Evolutionary conservation across 1,140 invertebrate genomes (phyloP).

Genomic region (Pachypeltis micranthus): DNA sequence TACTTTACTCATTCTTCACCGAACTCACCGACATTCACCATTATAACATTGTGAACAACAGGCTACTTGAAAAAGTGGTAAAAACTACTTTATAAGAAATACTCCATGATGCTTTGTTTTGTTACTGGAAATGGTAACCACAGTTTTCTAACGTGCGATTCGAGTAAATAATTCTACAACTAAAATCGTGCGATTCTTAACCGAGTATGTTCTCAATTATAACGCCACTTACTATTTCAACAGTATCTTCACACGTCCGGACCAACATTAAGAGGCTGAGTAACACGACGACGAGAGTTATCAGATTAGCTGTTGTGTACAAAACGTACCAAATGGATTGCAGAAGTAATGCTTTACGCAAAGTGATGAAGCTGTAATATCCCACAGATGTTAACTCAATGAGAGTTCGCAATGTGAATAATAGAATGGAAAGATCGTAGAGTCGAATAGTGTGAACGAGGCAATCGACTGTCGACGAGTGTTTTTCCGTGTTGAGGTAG

Average conservation of each 20-base stretch:
- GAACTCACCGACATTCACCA: no score
- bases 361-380: background rate
- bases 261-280: background rate
- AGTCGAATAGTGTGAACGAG: background rate
- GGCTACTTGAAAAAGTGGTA: no score
- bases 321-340: background rate
- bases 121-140: no score
- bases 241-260: background rate
- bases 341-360: background rate
- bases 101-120: no score
- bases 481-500: background rate
- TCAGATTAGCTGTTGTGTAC: background rate
- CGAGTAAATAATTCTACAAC: no score
- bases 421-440: background rate
- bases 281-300: background rate
- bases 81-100: no score
- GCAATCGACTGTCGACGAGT: background rate
- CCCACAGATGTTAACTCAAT: background rate
- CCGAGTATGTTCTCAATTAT: no score
- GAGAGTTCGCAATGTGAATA: background rate
- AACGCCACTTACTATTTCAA: background rate
- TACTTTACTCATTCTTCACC: no score
- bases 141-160: no score
- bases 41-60: no score
- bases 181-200: no score